phyloP scores from a whole-genome alignment of 2,888 invertebrate species.

The Eilema griseolum region DNA sequence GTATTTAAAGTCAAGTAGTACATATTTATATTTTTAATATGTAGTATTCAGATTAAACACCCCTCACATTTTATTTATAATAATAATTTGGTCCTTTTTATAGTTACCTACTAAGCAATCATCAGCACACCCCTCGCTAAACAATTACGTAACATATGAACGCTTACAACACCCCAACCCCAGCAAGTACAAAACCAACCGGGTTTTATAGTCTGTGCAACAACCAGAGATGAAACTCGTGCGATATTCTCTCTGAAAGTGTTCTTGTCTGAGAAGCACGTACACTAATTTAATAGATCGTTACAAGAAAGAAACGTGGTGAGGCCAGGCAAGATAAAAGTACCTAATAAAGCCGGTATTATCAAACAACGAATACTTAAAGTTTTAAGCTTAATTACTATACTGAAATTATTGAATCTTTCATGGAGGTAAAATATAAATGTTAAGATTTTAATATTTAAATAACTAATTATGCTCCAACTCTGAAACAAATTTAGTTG shows the following conservation, averaged over 20 bases:
- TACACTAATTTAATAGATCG: constrained; percentile 4
- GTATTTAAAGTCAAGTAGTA: no score
- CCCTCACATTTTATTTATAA: no score
- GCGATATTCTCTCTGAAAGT: constrained; percentile 14
- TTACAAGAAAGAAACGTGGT: constrained; percentile 28
- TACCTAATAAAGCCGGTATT: background rate
- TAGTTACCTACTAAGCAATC: background rate
- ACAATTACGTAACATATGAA: background rate
- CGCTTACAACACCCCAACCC: background rate
- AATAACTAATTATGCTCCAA: background rate
- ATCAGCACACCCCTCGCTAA: background rate
- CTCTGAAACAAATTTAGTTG: no score
- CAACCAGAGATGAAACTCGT: background rate
- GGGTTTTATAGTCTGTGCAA: background rate
- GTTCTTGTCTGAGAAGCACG: constrained; percentile 26
- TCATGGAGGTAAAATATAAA: background rate
- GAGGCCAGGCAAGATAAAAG: constrained; percentile 19
- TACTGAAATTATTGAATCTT: background rate
- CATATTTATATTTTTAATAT: background rate
- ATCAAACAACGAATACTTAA: background rate
- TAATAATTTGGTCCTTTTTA: no score
- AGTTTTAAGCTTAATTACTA: background rate
- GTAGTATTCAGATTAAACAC: background rate
- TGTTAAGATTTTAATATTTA: background rate
- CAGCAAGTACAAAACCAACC: background rate